A percentile compares a stretch with the other conserved stretches of the same genome.
phyloP scores from a whole-genome alignment of 2,797 vertebrate species.

The Phoxinus dragarum region DNA sequence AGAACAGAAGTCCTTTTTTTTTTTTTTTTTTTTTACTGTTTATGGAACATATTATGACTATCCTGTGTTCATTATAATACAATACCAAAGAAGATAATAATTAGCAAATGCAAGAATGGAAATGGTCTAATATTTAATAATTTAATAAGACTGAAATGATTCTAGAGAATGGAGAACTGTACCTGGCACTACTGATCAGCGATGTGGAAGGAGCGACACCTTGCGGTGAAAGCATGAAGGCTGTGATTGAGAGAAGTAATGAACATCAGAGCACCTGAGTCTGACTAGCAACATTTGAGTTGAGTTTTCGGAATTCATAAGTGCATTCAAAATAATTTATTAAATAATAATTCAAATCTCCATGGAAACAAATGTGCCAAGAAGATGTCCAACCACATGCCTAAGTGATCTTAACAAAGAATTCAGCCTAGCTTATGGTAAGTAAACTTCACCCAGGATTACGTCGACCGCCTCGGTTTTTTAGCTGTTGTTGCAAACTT shows the following conservation, averaged over 20 bases:
- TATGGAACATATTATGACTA: not conserved
- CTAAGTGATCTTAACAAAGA: not conserved
- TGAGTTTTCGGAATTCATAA: not conserved
- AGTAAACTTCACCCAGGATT: not conserved
- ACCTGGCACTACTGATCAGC: not conserved
- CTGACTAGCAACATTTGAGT: not conserved
- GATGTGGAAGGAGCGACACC: slow-evolving; percentile 5
- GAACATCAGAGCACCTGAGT: not conserved
- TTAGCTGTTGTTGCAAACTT: not conserved
- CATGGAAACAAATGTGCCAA: not conserved
- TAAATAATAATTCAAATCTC: not conserved
- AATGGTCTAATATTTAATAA: not conserved
- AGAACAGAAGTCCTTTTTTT: too few relatives aligned
- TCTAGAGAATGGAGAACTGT: not conserved
- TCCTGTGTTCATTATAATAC: not conserved
- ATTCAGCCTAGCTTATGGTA: not conserved
- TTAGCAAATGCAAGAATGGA: not conserved
- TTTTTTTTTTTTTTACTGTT: not conserved
- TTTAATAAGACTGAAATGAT: too few relatives aligned
- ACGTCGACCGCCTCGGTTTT: not conserved
- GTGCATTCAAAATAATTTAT: not conserved
- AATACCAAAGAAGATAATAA: not conserved
- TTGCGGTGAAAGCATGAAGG: not conserved
- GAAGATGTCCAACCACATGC: not conserved
- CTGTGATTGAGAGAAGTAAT: not conserved